phyloP scores from a whole-genome alignment of 1,140 invertebrate genomes.

The Metaphire vulgaris region DNA sequence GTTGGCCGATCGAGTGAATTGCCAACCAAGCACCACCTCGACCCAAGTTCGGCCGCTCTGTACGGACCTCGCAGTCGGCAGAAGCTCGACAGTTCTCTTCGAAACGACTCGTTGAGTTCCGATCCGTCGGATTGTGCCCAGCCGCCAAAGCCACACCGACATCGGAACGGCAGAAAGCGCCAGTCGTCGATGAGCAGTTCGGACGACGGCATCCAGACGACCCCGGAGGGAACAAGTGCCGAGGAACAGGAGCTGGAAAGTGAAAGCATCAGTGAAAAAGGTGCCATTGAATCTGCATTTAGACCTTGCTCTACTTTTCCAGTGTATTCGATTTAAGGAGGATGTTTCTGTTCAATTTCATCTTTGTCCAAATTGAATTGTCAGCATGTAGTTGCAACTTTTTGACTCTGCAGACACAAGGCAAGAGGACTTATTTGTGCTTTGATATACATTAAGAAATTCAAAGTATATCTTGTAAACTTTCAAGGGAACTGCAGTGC shows the following conservation, averaged over 20 bases:
- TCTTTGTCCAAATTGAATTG: too few species aligned
- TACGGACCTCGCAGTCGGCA: slow-evolving; percentile 41
- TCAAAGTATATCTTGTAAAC: too few species aligned
- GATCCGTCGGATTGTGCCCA: slow-evolving; percentile 60
- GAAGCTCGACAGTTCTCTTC: slow-evolving; percentile 50
- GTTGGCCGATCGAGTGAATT: slow-evolving; percentile 30
- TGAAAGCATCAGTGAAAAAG: slow-evolving; percentile 57
- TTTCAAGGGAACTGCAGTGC: too few species aligned
- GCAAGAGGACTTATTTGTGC: too few species aligned
- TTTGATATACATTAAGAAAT: too few species aligned
- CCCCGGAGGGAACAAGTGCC: slow-evolving; percentile 72
- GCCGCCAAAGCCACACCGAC: slow-evolving; percentile 53
- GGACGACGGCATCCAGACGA: slow-evolving; percentile 87
- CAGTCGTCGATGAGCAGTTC: slow-evolving; percentile 76
- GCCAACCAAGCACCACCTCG: slow-evolving; percentile 48
- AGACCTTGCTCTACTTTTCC: too few species aligned
- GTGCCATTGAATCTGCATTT: too few species aligned
- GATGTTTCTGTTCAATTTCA: neutral
- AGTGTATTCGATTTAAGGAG: neutral
- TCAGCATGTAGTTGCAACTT: too few species aligned
- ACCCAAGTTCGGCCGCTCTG: slow-evolving; percentile 49
- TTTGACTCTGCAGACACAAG: too few species aligned
- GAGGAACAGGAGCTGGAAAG: slow-evolving; percentile 61
- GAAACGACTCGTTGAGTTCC: slow-evolving; percentile 59
- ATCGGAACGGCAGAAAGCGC: slow-evolving; percentile 48